Evolutionary conservation across 2,888 invertebrate species (phyloP).

Genomic region (Melanchra persicariae): DNA sequence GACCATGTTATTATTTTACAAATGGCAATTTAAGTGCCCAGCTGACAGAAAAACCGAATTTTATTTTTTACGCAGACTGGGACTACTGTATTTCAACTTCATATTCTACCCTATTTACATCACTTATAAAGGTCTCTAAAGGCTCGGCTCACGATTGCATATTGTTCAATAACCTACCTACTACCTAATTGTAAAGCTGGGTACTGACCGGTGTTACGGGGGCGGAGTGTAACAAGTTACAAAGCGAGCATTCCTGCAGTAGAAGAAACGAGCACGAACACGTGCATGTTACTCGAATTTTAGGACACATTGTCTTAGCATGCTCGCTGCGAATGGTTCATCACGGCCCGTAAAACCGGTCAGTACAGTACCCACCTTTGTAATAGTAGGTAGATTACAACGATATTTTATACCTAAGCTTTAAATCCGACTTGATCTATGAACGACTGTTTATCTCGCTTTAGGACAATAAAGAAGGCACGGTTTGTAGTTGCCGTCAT

Average conservation of each 20-base stretch:
- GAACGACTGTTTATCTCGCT: not conserved
- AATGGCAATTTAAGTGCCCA: no score
- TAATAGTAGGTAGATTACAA: slow-evolving; percentile 2
- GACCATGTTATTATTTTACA: no score
- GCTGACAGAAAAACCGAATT: not conserved
- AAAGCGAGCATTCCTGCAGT: no score
- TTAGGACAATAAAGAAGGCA: not conserved
- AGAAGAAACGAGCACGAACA: no score
- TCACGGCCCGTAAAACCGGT: no score
- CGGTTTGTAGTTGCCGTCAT: not conserved
- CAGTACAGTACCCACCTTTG: no score
- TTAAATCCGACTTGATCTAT: not conserved
- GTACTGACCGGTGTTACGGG: no score
- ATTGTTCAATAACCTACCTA: slow-evolving; percentile 16
- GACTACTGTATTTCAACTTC: slow-evolving; percentile 12
- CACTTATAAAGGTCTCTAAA: slow-evolving; percentile 33
- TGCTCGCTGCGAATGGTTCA: no score
- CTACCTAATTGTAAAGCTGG: not conserved
- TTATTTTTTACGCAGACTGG: not conserved
- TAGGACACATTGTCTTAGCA: no score
- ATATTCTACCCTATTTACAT: slow-evolving; percentile 5
- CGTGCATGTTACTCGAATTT: no score
- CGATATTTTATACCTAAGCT: not conserved
- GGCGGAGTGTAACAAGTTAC: no score
- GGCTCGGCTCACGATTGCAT: slow-evolving; percentile 46